phyloP scores from a whole-genome alignment of 2,113 vertebrate genomes.

The Nothocercus julius region DNA sequence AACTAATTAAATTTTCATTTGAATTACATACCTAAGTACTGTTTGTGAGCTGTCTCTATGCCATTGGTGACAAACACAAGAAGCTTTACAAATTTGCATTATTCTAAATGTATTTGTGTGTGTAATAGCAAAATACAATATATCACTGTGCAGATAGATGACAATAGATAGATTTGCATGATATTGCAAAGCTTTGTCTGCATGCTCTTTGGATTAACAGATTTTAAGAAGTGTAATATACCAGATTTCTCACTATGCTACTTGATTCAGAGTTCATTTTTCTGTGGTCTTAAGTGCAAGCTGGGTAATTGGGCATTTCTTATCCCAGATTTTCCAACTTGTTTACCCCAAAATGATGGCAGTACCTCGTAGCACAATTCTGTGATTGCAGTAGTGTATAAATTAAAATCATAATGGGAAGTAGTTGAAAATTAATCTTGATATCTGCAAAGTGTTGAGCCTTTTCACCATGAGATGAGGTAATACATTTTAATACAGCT shows the following conservation, averaged over 20 bases:
- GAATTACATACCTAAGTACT: neutral
- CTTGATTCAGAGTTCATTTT: slow-evolving; percentile 1
- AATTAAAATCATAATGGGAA: slow-evolving; percentile 28
- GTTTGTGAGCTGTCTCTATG: neutral
- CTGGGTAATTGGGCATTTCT: neutral
- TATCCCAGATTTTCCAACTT: slow-evolving; percentile 34
- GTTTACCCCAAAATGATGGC: slow-evolving; percentile 15
- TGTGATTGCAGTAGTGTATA: neutral
- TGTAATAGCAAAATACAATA: neutral
- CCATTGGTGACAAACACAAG: neutral
- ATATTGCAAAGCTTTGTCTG: neutral
- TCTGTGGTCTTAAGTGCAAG: neutral
- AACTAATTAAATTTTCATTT: neutral
- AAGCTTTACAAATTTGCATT: neutral
- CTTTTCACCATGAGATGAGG: slow-evolving; percentile 12
- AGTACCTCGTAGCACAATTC: slow-evolving; percentile 17
- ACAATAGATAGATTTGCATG: neutral
- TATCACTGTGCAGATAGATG: neutral
- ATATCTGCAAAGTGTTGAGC: neutral
- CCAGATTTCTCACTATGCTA: neutral
- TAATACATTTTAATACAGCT: slow-evolving; percentile 19
- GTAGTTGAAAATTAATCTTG: slow-evolving; percentile 10
- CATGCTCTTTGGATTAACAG: neutral
- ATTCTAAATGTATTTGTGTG: neutral
- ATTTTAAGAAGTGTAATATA: slow-evolving; percentile 1